These are phyloP conservation scores for Chiridota heheva DNA, from an alignment of 35 echinoderm and acorn worm genomes.

Conservation along the genomic window DNA sequence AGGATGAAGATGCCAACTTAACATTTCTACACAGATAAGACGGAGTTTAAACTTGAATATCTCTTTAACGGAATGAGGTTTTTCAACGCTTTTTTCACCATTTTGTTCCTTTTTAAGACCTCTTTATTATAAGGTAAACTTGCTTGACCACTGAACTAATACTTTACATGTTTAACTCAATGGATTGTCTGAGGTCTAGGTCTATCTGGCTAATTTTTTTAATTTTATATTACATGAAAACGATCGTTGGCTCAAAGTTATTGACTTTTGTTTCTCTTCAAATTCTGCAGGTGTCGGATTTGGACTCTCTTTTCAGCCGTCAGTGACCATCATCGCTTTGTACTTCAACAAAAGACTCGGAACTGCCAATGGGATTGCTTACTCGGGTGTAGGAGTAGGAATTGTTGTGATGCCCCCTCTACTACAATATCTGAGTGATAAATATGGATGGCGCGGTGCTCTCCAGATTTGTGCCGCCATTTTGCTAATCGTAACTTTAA, in stretches of 20 bases:
- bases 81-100: too few relatives aligned
- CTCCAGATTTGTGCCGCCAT: conserved; percentile 40
- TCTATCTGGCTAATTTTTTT: neutral
- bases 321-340: conserved; percentile 30
- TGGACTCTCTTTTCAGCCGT: conserved; percentile 39
- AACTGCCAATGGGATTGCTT: conserved; percentile 55
- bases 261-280: neutral
- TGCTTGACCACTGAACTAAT: neutral
- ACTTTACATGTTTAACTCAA: neutral
- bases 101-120: neutral
- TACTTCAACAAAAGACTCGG: conserved; percentile 54
- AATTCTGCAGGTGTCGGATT: conserved; percentile 46
- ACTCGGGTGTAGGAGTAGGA: conserved; percentile 58
- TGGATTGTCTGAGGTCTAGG: neutral
- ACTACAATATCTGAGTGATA: conserved; percentile 16
- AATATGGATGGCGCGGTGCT: conserved; percentile 62
- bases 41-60: too few relatives aligned
- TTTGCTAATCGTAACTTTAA: neutral
- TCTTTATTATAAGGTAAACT: neutral
- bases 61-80: too few relatives aligned
- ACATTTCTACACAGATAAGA: too few relatives aligned
- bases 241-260: neutral
- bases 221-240: neutral
- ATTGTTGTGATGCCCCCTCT: conserved; percentile 52
- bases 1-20: too few relatives aligned